Percentiles rank a stretch among this genome's conserved stretches.
Evolutionary conservation across 2,888 invertebrate species (phyloP).

Genomic region (Drosophila pseudotakahashii): DNA sequence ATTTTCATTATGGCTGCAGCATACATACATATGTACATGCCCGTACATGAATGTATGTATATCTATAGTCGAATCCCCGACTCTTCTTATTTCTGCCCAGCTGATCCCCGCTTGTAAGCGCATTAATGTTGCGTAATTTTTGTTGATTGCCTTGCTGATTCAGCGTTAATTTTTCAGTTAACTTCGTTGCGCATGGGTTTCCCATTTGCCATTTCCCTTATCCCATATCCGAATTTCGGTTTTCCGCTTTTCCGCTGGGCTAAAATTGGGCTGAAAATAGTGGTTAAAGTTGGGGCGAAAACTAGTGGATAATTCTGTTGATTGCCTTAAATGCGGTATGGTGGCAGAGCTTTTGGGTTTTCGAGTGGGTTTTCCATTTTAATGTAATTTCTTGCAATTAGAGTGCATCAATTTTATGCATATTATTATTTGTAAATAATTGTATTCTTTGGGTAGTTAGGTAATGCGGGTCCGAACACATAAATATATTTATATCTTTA

Average conservation of each 20-base stretch:
- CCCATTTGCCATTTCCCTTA: slow-evolving; percentile 5
- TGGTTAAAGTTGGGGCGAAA: neutral
- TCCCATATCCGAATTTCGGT: neutral
- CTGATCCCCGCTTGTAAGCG: slow-evolving; percentile 32
- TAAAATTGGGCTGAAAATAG: neutral
- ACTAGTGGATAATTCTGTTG: slow-evolving; percentile 15
- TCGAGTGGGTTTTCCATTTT: slow-evolving; percentile 9
- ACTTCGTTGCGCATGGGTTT: slow-evolving; percentile 22
- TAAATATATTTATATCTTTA: neutral
- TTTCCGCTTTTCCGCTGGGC: neutral
- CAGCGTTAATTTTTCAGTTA: slow-evolving; percentile 55
- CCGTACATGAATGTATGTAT: neutral
- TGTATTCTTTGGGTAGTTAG: neutral
- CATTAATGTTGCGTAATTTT: slow-evolving; percentile 53
- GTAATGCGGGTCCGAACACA: neutral
- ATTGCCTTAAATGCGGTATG: slow-evolving; percentile 10
- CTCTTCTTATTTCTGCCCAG: slow-evolving; percentile 7
- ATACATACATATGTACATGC: slow-evolving; percentile 19
- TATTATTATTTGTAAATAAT: no score
- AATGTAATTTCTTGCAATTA: slow-evolving; percentile 17
- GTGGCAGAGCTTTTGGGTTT: neutral
- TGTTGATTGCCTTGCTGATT: slow-evolving; percentile 69
- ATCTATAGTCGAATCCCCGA: neutral
- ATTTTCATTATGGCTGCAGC: slow-evolving; percentile 54
- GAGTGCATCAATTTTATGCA: neutral